These are phyloP conservation scores for Phoebastria nigripes DNA, from an alignment of 2,797 vertebrate species.

Conservation along the genomic window DNA sequence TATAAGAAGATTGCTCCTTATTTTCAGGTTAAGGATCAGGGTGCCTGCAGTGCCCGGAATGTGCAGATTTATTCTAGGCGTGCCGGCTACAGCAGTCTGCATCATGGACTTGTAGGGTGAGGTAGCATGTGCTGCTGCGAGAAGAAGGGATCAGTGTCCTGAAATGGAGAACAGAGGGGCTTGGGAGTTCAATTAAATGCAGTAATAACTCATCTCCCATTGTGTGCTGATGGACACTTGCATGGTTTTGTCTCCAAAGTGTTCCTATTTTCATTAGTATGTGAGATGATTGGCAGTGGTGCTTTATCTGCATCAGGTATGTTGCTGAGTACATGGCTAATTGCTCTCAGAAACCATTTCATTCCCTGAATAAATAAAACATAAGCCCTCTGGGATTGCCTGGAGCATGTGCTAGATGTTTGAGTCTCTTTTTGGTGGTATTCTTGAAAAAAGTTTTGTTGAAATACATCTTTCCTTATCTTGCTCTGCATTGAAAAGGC, in stretches of 20 bases:
- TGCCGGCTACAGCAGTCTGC: rapidly evolving
- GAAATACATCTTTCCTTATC: rapidly evolving
- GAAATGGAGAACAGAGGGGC: not conserved
- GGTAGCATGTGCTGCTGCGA: not conserved
- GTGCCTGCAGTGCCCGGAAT: rapidly evolving
- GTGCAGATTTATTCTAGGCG: rapidly evolving
- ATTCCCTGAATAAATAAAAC: not conserved
- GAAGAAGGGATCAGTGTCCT: not conserved
- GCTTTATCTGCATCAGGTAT: rapidly evolving
- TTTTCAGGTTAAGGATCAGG: not conserved
- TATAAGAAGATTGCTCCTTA: rapidly evolving
- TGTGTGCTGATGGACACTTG: rapidly evolving
- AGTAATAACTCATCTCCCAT: rapidly evolving
- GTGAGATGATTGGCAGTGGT: rapidly evolving
- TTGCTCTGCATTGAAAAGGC: not conserved
- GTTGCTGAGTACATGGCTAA: not conserved
- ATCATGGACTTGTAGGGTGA: rapidly evolving
- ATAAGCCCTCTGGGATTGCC: not conserved
- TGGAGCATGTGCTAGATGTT: rapidly evolving
- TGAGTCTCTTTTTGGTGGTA: not conserved
- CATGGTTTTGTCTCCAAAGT: rapidly evolving
- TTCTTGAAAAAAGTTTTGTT: no score
- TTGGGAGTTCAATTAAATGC: no score
- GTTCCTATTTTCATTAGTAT: rapidly evolving
- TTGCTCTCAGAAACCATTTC: not conserved